Percentiles rank a stretch among this genome's conserved stretches.
Evolutionary conservation across 2,797 vertebrate genomes (phyloP).

Genomic region (Malurus leucopterus): DNA sequence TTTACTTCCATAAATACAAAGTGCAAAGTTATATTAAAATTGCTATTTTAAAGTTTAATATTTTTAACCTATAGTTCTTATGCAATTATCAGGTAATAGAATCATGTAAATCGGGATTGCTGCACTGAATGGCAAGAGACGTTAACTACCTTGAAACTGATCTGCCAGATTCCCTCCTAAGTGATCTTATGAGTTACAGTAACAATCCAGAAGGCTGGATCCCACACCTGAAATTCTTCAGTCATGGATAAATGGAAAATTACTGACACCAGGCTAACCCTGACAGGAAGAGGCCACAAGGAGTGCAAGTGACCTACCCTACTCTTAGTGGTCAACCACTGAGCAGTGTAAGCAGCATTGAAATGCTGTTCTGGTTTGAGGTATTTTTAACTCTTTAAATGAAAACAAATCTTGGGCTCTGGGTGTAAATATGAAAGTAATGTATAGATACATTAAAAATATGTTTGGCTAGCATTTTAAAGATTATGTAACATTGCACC

Average conservation of each 20-base stretch:
- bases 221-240: background rate
- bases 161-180: background rate
- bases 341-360: background rate
- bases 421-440: background rate
- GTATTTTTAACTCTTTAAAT: background rate
- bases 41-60: background rate
- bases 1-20: background rate
- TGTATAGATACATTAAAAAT: background rate
- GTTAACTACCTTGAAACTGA: background rate
- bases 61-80: background rate
- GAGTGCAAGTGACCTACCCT: background rate
- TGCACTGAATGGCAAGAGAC: background rate
- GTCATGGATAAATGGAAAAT: background rate
- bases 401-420: background rate
- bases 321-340: background rate
- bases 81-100: background rate
- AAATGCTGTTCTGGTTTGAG: background rate
- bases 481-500: background rate
- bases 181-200: background rate
- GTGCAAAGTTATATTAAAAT: background rate
- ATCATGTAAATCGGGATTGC: background rate
- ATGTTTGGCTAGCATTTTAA: background rate
- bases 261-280: background rate
- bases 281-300: background rate
- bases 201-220: background rate